These are phyloP conservation scores for Perccottus glenii DNA, from an alignment of 2,113 vertebrate genomes.

Conservation along the genomic window DNA sequence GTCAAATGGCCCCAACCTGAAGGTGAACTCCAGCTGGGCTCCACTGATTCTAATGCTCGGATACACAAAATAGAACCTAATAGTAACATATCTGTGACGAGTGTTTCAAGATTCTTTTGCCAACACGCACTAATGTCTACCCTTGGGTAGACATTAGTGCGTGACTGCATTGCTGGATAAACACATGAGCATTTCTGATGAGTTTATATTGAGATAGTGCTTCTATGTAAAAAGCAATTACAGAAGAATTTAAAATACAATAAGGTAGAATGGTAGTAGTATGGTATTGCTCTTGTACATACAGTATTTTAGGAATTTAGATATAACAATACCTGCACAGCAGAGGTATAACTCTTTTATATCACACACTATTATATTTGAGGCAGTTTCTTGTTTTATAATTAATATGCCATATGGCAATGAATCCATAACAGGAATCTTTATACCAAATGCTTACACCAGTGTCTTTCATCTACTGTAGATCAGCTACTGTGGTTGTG, in stretches of 20 bases:
- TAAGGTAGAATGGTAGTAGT: too few relatives aligned
- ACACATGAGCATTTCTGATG: background rate
- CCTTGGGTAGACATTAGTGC: conserved; percentile 16
- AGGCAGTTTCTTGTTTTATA: background rate
- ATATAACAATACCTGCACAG: background rate
- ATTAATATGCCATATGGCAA: conserved; percentile 13
- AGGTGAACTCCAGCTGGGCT: conserved; percentile 38
- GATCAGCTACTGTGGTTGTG: conserved; percentile 39
- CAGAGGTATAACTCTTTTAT: background rate
- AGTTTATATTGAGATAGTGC: too few relatives aligned
- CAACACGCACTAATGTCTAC: too few relatives aligned
- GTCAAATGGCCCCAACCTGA: conserved; percentile 42
- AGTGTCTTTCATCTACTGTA: conserved; percentile 39
- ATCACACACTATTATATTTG: background rate
- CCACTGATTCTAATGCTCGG: conserved; percentile 16
- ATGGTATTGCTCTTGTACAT: too few relatives aligned
- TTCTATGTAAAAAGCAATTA: too few relatives aligned
- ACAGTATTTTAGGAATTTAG: background rate
- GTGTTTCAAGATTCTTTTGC: conserved; percentile 9
- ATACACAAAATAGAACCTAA: conserved; percentile 34
- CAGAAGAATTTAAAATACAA: too few relatives aligned
- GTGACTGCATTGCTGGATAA: conserved; percentile 3
- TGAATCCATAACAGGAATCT: conserved; percentile 24
- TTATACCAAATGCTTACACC: conserved; percentile 1
- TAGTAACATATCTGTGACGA: conserved; percentile 14